Evolutionary conservation across 2,797 vertebrate genomes (phyloP), one percentile per base, ranked within the genome.

Genomic region (Sus cebifrons): DNA sequence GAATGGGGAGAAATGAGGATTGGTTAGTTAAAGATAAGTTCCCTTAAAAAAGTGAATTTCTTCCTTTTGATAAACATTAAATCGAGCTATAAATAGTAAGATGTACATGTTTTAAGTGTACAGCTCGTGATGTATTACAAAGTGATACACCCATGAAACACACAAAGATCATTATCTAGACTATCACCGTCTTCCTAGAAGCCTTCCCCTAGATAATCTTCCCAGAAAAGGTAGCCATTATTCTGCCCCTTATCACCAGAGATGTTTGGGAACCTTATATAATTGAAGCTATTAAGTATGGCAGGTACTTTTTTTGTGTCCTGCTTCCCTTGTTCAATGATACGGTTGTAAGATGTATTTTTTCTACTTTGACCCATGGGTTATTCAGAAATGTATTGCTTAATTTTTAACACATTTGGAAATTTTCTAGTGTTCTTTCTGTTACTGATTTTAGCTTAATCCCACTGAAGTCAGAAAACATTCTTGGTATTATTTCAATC

Each of bases 391-490:
- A 84, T 75, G 18, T 52, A 81, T 70, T 94, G 74, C 67, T 96
- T 95, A 89, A 96, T 94, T 92, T 95, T 95, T 81, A 89, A 87
- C 49, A 86, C 93, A 93, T 92, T 88, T 93, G 81, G 65, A 96
- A 93, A 54, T 40, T 93, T 91, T 83, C 86, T 96, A 79, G 52
- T 78, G 91, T 96, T 86, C 79, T 91, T 91, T 95, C 94, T 98
- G 96, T 95, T 96, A 91, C 8, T 97, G 91, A 96, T 98, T 97
- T 97, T 95, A 91, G 10, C 79, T 96, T 97, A 97, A 87, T 96
- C 75, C 96, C n/a, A 44, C 67, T 87, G 75, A 97, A 97, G 89
- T 91, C 96, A 97, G 91, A 89, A 92, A 96, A 84, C 79, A 93
- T 96, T 94, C 67, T 94, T 95, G 91, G 67, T 96, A 70, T 91